Base-by-base conservation (phyloP, 2,113 vertebrate species). In the Pyxicephalus adspersus region DNA sequence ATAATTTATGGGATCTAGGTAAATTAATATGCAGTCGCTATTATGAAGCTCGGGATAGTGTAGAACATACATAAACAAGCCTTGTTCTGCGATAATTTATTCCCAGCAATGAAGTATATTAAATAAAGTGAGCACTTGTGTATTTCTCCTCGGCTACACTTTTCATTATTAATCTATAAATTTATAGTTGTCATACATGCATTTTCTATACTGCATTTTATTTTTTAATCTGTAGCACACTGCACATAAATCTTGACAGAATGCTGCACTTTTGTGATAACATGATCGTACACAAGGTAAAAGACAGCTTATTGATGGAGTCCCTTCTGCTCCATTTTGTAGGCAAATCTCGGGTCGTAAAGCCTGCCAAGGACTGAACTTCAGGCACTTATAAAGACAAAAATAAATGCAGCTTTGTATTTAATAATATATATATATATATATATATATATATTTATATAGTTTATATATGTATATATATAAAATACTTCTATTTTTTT, bases 21-120 rank as follows among this genome's bases (percentile, higher is more conserved):
- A 91, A 94, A 94, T 94, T 92, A 94, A 94, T 94, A 94, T 93
- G 89, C 86, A 85, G 90, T 90, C 93, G 90, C 91, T 91, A 93
- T 93, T 93, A 90, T 90, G 90, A 94, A 87, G 82, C 86, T 86
- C 87, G 90, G 89, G 89, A 87, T 89, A 83, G 84, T 87, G 87
- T 88, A 79, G 89, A 86, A 91, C 89, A 90, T 86, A 91, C 91
- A 89, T 91, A 93, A 94, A 94, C 92, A 94, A 92, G 91, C 88
- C 92, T 93, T 90, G 92, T 93, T 94, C 90, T 86, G 89, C 90
- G 90, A 89, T 90, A 92, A 94, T 94, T 93, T 93, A 93, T 94
- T 92, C 93, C 87, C 86, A 89, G 89, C 92, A 88, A 88, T 92
- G 90, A 91, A 92, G 86, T 91, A 91, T 90, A 90, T 93, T 90